Percentiles rank a stretch among this genome's conserved stretches.
phyloP scores from a whole-genome alignment of 2,113 vertebrate genomes.

The Cercocebus atys region DNA sequence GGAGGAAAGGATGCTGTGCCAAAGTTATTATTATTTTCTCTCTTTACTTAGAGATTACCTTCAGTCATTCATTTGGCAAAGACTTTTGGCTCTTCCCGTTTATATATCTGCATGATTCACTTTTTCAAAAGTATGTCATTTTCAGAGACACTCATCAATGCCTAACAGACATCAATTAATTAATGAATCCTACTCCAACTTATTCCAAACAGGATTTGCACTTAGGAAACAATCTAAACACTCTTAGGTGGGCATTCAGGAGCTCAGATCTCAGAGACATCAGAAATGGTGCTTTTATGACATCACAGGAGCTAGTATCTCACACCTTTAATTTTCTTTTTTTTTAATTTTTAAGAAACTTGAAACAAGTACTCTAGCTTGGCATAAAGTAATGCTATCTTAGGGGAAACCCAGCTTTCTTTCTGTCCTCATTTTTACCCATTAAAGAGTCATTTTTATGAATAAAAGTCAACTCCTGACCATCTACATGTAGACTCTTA shows the following conservation, averaged over 20 bases:
- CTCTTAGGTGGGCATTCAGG: background rate
- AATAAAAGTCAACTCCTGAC: slow-evolving; percentile 25
- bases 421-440: background rate
- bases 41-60: slow-evolving; percentile 5
- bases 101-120: background rate
- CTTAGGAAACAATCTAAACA: background rate
- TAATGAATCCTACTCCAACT: background rate
- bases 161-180: background rate
- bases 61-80: background rate
- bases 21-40: slow-evolving; percentile 14
- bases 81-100: background rate
- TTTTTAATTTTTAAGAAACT: background rate
- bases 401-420: background rate
- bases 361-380: background rate
- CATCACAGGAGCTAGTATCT: background rate
- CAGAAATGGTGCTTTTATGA: background rate
- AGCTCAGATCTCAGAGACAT: background rate
- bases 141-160: slow-evolving; percentile 12
- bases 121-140: slow-evolving; percentile 29
- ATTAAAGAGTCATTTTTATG: background rate
- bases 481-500: background rate
- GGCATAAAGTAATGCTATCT: background rate
- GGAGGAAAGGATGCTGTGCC: background rate
- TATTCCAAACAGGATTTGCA: background rate
- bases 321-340: background rate